Evolutionary conservation across 1,140 invertebrate genomes (phyloP).

Genomic region (Paraescarpia echinospica): DNA sequence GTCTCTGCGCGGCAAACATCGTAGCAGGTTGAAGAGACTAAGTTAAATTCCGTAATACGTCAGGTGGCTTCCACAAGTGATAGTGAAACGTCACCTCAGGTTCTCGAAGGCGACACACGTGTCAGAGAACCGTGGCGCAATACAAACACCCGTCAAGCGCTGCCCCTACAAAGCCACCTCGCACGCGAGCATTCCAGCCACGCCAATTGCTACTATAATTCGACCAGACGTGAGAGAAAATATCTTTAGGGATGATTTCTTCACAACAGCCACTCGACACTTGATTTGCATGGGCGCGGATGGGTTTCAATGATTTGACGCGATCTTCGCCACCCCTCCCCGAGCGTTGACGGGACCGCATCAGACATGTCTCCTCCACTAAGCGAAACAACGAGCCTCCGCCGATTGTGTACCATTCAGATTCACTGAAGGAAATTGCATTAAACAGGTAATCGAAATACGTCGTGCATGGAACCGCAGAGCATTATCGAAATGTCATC

Average conservation of each 20-base stretch:
- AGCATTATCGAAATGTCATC: conserved; percentile 5
- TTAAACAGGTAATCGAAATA: neutral
- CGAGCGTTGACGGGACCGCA: neutral
- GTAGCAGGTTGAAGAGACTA: no score
- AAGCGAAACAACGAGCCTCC: neutral
- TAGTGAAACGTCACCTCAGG: neutral
- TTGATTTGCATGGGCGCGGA: neutral
- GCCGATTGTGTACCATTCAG: neutral
- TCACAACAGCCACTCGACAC: neutral
- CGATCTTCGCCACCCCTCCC: no score
- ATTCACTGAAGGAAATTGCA: neutral
- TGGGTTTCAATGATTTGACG: neutral
- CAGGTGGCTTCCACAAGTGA: no score
- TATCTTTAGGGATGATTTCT: neutral
- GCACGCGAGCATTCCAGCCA: neutral
- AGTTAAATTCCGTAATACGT: no score
- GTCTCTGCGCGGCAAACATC: no score
- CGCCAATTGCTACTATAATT: neutral
- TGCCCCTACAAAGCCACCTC: neutral
- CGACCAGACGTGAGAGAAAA: neutral
- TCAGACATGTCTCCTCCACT: neutral
- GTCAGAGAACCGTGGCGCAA: neutral
- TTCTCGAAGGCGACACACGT: neutral
- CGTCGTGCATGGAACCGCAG: neutral
- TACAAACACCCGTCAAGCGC: neutral